Base-by-base conservation (phyloP, 2,888 invertebrate genomes). In the Stratiomys singularior region DNA sequence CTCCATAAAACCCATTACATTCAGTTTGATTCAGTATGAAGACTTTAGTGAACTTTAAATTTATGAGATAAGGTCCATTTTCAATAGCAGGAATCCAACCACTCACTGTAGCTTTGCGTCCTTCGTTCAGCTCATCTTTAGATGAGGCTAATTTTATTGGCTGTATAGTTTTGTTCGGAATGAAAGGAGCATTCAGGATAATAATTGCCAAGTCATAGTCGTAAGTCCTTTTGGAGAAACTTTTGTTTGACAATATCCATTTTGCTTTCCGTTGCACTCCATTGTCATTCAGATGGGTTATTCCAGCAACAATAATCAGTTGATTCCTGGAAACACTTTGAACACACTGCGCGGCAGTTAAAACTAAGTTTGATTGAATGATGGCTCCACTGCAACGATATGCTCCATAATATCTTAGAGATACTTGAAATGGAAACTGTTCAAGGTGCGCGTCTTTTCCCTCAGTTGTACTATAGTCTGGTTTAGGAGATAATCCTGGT, bases 121-220 rank as follows among this genome's bases (percentile, higher is more conserved):
- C 37, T 5, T 9, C 37, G 9, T 37, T 3, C 37, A 37, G 5
- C 37, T 5, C 37, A 9, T 37, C 37, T 5, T 37, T 9, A 3
- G 5, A 5, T 37, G 5, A 5, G 37, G 37, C 37, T 5, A 37
- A 9, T 37, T 37, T 37, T 5, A 37, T 37, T 5, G 37, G 3
- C 9, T 37, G 37, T 56, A 64, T 85, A 30, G 88, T 85, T 78
- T 85, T 87, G 80, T 88, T 89, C 79, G 90, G 89, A 78, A 85
- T 85, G 9, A 89, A 87, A 1, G 89, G 88, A 11, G 89, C 88
- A 79, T 88, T 87, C 25, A 92, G 83, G 71, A 88, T 87, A 37
- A 93, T 82, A 13, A 93, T 82, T 0, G 92, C 91, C 9, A 91
- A 86, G 83, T 93, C 91, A 81, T 91, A 89, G 25, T 90, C 89